Evolutionary conservation across 2,888 invertebrate species (phyloP), one percentile per base, ranked within the genome.

Genomic region (Celastrina argiolus): DNA sequence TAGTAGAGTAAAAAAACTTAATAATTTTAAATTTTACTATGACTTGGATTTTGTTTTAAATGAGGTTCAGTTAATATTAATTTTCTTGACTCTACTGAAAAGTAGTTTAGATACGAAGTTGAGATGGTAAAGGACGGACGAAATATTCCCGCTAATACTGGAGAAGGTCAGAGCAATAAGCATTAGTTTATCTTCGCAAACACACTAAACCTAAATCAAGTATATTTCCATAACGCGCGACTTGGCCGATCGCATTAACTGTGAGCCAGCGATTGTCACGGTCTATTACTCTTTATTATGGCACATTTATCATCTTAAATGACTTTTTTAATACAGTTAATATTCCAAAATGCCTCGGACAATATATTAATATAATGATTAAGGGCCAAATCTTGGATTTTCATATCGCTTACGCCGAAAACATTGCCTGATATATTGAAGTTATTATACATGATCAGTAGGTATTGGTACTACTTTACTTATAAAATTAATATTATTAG

Each of bases 321-420:
- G 36, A 61, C 65, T 56, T 56, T 65, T 65, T 65, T 65, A 65
- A 65, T 65, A 58, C 65, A 41, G 58, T 65, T 65, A 65, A 65
- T 65, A 65, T 42, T 65, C 65, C 39, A 22, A 39, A 61, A 61
- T 61, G 39, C 61, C 28, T 58, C 58, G 51, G 51, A 58, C 58
- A 58, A 58, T 58, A 58, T 58, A 58, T 58, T 58, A 51, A 51
- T 58, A 31, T 58, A 31, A 58, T 31, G 58, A 31, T 16, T 28
- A 58, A 31, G 31, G 31, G n/a, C 7, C 12, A 28, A n/a, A n/a
- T n/a, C n/a, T 58, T 31, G 31, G 28, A n/a, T 51, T 51, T 22
- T 51, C 4, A 16, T 16, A 7, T 16, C 51, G 45, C 45, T 45
- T 18, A 45, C 8, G 26, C 12, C 51, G 5, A 51, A 51, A 51